Percentiles rank a stretch among this genome's conserved stretches.
These are phyloP conservation scores for Orestias chungarensis DNA, from an alignment of 2,797 vertebrate genomes.

Conservation along the genomic window DNA sequence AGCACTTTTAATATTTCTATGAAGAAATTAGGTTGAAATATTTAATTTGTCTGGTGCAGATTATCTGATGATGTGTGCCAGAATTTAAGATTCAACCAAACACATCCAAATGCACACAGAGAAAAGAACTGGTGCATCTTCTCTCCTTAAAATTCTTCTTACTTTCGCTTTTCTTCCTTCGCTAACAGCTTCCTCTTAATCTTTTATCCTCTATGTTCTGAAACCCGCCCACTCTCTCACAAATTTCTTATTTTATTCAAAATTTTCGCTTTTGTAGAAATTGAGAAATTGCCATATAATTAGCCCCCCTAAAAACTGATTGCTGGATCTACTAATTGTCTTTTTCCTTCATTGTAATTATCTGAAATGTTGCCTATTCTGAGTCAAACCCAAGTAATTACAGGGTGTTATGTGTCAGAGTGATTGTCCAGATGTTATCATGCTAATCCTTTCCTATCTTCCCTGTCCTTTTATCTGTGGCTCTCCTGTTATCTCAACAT, in stretches of 20 bases:
- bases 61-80: background rate
- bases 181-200: background rate
- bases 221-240: background rate
- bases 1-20: slow-evolving; percentile 2
- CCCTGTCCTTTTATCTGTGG: background rate
- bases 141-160: background rate
- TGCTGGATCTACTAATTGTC: slow-evolving; percentile 46
- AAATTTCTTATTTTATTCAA: slow-evolving; percentile 16
- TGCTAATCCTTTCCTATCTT: slow-evolving; percentile 32
- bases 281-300: slow-evolving; percentile 51
- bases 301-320: slow-evolving; percentile 37
- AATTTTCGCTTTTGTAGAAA: slow-evolving; percentile 23
- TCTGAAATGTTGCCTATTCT: slow-evolving; percentile 36
- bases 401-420: slow-evolving; percentile 17
- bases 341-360: slow-evolving; percentile 46
- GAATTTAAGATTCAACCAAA: background rate
- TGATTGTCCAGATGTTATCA: slow-evolving; percentile 11
- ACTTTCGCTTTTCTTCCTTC: slow-evolving; percentile 4
- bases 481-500: background rate
- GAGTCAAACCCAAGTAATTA: slow-evolving; percentile 36
- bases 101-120: slow-evolving; percentile 9
- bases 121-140: background rate
- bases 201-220: background rate
- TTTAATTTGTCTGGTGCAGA: slow-evolving; percentile 1
- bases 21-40: slow-evolving; percentile 3